Conservation (phyloP, 2,113 vertebrate genomes). For the Dendropsophus ebraccatus region DNA sequence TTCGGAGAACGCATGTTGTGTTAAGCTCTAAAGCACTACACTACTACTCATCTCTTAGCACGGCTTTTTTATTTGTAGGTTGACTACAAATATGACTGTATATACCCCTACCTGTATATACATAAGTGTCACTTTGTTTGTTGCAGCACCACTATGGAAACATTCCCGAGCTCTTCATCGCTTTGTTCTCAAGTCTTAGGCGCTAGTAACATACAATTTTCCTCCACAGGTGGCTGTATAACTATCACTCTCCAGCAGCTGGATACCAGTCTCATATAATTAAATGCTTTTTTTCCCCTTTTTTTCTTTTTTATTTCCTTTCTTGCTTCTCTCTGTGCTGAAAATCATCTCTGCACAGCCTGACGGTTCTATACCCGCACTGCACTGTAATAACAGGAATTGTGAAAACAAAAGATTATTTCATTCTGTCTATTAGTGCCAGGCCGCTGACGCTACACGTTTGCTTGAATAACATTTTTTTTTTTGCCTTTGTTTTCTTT, state of each 20-base stretch:
- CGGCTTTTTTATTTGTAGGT: not conserved
- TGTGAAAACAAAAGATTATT: constrained; percentile 19
- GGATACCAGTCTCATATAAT: constrained; percentile 26
- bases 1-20: not conserved
- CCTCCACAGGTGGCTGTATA: constrained; percentile 24
- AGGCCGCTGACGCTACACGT: not conserved
- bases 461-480: not conserved
- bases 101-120: constrained; percentile 13
- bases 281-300: not conserved
- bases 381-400: constrained; percentile 7
- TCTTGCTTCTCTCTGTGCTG: not conserved
- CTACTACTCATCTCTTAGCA: not conserved
- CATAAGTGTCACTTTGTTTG: not conserved
- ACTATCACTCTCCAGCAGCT: constrained; percentile 36
- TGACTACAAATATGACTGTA: constrained; percentile 24
- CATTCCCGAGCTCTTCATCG: not conserved
- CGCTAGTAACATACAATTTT: not conserved
- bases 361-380: not conserved
- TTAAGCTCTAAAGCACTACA: not conserved
- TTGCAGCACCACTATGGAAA: not conserved
- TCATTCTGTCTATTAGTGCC: constrained; percentile 19
- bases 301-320: not conserved
- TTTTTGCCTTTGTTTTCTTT: not conserved
- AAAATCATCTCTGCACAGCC: constrained; percentile 5
- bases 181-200: not conserved